Base-by-base conservation (phyloP, 2,888 invertebrate species). In the Malthinus flaveolus region DNA sequence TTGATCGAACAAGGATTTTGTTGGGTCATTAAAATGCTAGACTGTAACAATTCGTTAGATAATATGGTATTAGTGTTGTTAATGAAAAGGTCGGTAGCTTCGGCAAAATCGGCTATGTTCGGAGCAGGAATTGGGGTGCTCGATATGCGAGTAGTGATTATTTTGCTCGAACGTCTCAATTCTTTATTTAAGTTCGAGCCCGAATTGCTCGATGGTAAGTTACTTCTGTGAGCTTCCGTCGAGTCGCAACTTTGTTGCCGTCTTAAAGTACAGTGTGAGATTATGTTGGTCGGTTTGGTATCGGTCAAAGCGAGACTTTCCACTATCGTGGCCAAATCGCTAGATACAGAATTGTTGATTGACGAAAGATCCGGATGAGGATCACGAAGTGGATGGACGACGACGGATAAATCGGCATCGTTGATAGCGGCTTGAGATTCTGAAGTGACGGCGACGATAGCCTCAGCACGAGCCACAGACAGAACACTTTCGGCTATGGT, bases 401-500 rank as follows among this genome's bases (percentile, higher is more conserved):
- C 83, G 3, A 84, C 83, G 3, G 84, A 79, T 72, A 85, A 80
- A 55, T 83, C 82, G 10, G 82, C 81, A 61, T 82, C 81, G 66
- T 81, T 83, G 32, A 80, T 81, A 34, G 82, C 82, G 9, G 83
- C 81, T 73, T 83, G 78, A 42, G 77, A 76, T 71, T 79, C 79
- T 13, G 76, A 75, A 10, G 78, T 79, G 2, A 79, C 79, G 9
- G 85, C 84, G 10, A 86, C 84, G 32, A 86, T 82, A 47, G 89
- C 87, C 74, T 89, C 89, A 3, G 87, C 86, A 64, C 87, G 85
- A 11, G 87, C 88, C 48, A 88, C 85, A 42, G 87, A 87, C 63
- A 91, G 79, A 36, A 91, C 88, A 73, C 87, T 89, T 79, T 95
- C 94, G 2, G 94, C 90, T 70, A 95, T 89, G 50, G 93, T 92